Evolutionary conservation across 2,888 invertebrate species (phyloP), one percentile per base, ranked within the genome.

Genomic region (Eupithecia centaureata): DNA sequence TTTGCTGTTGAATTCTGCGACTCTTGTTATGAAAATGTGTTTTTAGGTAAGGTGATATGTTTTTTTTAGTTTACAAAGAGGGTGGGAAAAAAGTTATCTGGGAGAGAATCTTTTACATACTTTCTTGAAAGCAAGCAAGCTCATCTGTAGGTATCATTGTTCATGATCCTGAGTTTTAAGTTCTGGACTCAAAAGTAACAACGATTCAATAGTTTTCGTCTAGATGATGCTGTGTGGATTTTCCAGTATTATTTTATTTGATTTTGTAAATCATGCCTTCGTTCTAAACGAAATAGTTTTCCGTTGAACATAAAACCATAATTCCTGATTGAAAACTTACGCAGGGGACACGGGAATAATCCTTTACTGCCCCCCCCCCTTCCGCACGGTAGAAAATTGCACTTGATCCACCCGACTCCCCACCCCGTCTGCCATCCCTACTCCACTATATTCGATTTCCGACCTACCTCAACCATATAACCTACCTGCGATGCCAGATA

Each of bases 361-460:
- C 68, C 79, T 76, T 76, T 75, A 69, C 76, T 70, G 77, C 77
- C 77, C 75, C 66, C 76, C 75, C 73, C 73, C 75, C 77, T 79
- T 77, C 78, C 83, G 80, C 79, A 82, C 81, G 78, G 82, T 83
- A 84, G 84, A 84, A 90, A 90, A 90, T 90, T 91, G 88, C 88
- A 83, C 87, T 88, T 84, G 82, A 86, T 84, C 84, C 83, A 73
- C 72, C 79, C 78, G 74, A 15, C 57, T 28, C 79, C 73, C 76
- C 73, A 27, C 76, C 73, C 75, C 74, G 71, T 74, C 82, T 79
- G 77, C 80, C 81, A 77, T 79, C 80, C 76, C 81, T 76, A 65
- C 75, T 74, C 77, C 65, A 76, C 73, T 78, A 72, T 78, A 85
- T 86, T 84, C 82, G 81, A 87, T 86, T 85, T 83, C 77, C 78